Evolutionary conservation across 1,140 invertebrate species (phyloP).

Genomic region (Parasteatoda tepidariorum): DNA sequence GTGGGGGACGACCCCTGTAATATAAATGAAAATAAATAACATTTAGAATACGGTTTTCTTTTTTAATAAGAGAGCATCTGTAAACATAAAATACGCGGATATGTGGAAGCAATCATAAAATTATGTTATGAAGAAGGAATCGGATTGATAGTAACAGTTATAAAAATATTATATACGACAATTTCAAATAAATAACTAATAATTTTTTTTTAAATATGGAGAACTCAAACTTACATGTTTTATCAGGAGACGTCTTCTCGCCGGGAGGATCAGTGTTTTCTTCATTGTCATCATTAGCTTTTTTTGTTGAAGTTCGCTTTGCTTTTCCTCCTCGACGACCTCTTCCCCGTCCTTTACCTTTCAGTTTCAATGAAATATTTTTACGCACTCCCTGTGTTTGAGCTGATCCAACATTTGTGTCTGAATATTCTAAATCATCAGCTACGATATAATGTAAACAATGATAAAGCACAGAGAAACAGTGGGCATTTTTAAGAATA

Average conservation of each 20-base stretch:
- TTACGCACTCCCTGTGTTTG: constrained; percentile 59
- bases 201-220: too few species aligned
- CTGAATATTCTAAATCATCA: constrained; percentile 57
- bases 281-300: constrained; percentile 25
- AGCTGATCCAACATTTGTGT: constrained; percentile 48
- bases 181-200: too few species aligned
- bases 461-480: background rate
- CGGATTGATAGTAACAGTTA: too few species aligned
- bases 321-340: constrained; percentile 13
- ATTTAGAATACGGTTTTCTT: too few species aligned
- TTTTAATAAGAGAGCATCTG: too few species aligned
- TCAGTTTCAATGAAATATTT: constrained; percentile 62
- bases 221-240: constrained; percentile 42
- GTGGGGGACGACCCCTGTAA: too few species aligned
- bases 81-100: too few species aligned
- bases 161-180: too few species aligned
- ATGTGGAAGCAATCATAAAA: too few species aligned
- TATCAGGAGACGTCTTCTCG: constrained; percentile 28
- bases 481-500: background rate
- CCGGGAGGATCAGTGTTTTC: background rate
- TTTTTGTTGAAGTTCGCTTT: constrained; percentile 30
- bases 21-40: too few species aligned
- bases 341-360: constrained; percentile 56
- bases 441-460: constrained; percentile 17
- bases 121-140: too few species aligned